phyloP scores from a whole-genome alignment of 2,888 invertebrate genomes.

The Escarpia spicata region DNA sequence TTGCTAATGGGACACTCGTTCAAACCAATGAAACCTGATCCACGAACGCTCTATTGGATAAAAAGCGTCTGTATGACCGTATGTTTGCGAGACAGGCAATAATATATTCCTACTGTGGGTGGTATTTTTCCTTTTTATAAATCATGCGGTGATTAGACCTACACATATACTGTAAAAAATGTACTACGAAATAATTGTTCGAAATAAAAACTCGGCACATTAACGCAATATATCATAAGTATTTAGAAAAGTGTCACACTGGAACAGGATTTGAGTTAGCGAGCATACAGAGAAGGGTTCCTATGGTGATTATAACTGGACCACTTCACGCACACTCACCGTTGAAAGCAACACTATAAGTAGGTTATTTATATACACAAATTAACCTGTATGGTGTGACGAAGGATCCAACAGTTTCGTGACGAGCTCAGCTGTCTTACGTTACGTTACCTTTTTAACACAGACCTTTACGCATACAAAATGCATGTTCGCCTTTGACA shows the following conservation, averaged over 20 bases:
- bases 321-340: background rate
- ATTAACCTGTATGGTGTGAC: background rate
- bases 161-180: background rate
- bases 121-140: background rate
- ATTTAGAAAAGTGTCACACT: background rate
- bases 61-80: background rate
- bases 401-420: background rate
- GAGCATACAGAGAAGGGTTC: background rate
- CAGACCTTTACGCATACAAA: background rate
- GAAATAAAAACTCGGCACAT: background rate
- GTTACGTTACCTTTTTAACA: background rate
- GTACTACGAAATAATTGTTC: background rate
- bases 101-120: background rate
- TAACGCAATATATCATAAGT: background rate
- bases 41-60: background rate
- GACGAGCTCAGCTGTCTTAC: background rate
- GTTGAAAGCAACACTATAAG: background rate
- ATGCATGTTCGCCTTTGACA: background rate
- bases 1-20: slow-evolving; percentile 7
- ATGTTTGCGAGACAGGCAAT: background rate
- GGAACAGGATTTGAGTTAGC: background rate
- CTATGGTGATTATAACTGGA: background rate
- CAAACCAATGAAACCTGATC: background rate
- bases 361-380: background rate
- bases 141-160: background rate